A percentile compares a stretch with the other conserved stretches of the same genome.
These are phyloP conservation scores for Strongylocentrotus purpuratus DNA, from an alignment of 35 echinoderm and acorn worm genomes.

Conservation along the genomic window DNA sequence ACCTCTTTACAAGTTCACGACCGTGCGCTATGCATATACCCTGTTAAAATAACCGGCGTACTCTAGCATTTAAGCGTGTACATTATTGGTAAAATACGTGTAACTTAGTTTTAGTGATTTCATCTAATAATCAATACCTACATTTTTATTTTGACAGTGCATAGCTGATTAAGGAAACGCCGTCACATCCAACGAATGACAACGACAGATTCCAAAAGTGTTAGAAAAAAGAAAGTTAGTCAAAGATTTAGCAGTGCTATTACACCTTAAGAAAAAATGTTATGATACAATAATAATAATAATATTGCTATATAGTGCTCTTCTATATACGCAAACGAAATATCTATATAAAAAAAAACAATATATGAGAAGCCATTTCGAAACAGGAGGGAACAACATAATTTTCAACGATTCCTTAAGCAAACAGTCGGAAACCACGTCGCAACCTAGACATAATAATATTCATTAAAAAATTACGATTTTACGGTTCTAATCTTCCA, in stretches of 20 bases:
- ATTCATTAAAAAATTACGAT: background rate
- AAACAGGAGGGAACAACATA: background rate
- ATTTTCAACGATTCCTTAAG: background rate
- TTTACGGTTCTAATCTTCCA: background rate
- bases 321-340: background rate
- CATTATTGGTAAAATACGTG: background rate
- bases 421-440: background rate
- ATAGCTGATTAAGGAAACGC: slow-evolving; percentile 22
- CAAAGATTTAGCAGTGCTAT: slow-evolving; percentile 20
- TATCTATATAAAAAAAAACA: background rate
- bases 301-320: slow-evolving; percentile 28
- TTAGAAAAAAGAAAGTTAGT: slow-evolving; percentile 38
- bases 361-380: background rate
- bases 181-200: background rate
- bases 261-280: background rate
- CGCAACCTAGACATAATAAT: background rate
- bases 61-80: background rate
- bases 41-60: background rate
- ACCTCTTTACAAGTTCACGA: background rate
- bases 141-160: slow-evolving; percentile 26
- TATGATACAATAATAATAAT: slow-evolving; percentile 3
- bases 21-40: slow-evolving; percentile 14
- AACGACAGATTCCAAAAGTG: background rate
- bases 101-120: background rate
- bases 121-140: slow-evolving; percentile 16